A percentile compares a stretch with the other conserved stretches of the same genome.
Evolutionary conservation across 2,797 vertebrate genomes (phyloP).

Genomic region (Sebastes kiyomatsui): DNA sequence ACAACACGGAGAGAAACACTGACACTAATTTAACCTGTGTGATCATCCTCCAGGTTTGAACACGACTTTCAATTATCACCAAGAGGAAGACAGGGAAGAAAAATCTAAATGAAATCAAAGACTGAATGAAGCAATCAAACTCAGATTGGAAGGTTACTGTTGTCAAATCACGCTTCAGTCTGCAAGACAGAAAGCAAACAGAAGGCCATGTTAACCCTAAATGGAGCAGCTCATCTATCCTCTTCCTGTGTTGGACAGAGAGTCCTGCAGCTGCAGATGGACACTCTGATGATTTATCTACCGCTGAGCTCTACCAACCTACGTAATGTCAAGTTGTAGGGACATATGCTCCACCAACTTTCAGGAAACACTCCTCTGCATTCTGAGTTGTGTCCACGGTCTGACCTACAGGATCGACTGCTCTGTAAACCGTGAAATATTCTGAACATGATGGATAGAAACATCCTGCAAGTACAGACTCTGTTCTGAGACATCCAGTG

Average conservation of each 20-base stretch:
- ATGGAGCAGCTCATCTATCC: neutral
- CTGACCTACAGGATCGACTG: neutral
- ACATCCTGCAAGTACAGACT: neutral
- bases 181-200: neutral
- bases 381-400: neutral
- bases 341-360: neutral
- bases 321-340: neutral
- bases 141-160: neutral
- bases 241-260: neutral
- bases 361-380: neutral
- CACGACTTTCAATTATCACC: neutral
- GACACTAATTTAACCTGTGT: neutral
- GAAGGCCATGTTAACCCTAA: neutral
- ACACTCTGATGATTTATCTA: neutral
- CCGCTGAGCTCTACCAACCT: neutral
- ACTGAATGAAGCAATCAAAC: neutral
- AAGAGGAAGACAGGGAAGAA: neutral
- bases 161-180: neutral
- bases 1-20: neutral
- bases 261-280: neutral
- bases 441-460: neutral
- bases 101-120: neutral
- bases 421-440: neutral
- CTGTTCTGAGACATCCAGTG: no score
- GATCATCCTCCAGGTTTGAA: neutral